These are phyloP conservation scores for Heptranchias perlo DNA, from an alignment of 2,113 vertebrate species.

Conservation along the genomic window DNA sequence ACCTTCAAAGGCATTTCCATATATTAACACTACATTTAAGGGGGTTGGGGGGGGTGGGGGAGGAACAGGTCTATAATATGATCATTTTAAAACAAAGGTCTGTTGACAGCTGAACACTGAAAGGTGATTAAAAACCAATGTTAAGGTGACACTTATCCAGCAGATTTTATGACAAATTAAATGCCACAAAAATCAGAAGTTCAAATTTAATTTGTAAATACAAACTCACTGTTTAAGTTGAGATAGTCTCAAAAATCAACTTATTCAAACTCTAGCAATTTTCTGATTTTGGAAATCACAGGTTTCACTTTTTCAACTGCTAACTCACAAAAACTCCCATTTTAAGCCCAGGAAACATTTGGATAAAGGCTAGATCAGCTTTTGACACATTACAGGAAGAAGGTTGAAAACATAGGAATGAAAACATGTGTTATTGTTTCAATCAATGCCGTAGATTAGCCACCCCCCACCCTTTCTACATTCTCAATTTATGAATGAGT, in stretches of 20 bases:
- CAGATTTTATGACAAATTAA: background rate
- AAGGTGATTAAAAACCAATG: too few relatives aligned
- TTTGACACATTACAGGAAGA: background rate
- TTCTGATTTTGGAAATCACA: background rate
- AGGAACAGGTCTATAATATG: too few relatives aligned
- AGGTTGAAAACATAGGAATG: background rate
- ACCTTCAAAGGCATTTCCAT: too few relatives aligned
- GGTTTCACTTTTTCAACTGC: background rate
- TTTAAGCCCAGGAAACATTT: background rate
- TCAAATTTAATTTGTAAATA: too few relatives aligned
- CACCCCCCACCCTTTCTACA: background rate
- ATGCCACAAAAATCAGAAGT: too few relatives aligned
- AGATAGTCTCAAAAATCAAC: background rate
- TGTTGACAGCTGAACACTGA: background rate
- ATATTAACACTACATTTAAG: too few relatives aligned
- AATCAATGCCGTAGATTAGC: background rate
- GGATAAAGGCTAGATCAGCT: background rate
- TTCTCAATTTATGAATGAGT: background rate
- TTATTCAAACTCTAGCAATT: background rate
- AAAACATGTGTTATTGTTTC: background rate
- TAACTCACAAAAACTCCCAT: background rate
- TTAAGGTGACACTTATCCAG: background rate
- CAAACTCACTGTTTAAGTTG: too few relatives aligned
- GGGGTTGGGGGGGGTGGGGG: too few relatives aligned
- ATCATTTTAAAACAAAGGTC: background rate